Percentiles rank a stretch among this genome's conserved stretches.
phyloP scores from a whole-genome alignment of 2,888 invertebrate genomes.

The Steinernema carpocapsae region DNA sequence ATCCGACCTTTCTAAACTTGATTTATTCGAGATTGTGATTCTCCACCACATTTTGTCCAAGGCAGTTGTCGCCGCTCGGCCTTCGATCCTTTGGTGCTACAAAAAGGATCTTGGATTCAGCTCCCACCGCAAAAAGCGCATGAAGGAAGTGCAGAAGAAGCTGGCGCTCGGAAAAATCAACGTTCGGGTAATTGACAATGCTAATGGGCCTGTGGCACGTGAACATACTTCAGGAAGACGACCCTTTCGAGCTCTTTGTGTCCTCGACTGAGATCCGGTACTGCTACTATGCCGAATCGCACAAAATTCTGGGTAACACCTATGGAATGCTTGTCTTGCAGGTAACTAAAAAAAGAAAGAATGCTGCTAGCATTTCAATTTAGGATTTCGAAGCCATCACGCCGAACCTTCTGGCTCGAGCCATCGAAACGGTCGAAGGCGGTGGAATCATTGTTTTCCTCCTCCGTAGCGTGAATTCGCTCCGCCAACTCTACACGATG shows the following conservation, averaged over 20 bases:
- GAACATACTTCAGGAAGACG: conserved; percentile 81
- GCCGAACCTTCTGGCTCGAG: conserved; percentile 92
- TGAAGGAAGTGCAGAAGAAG: conserved; percentile 82
- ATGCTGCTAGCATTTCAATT: conserved; percentile 33
- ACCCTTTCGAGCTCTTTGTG: conserved; percentile 93
- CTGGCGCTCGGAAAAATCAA: conserved; percentile 76
- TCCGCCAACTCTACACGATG: conserved; percentile 92
- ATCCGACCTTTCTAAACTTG: conserved; percentile 30
- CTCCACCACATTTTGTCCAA: conserved; percentile 96
- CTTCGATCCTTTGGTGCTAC: conserved; percentile 96
- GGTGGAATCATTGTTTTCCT: conserved; percentile 86
- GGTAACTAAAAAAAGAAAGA: conserved; percentile 71
- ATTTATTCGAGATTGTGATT: conserved; percentile 81
- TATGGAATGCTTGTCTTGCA: conserved; percentile 93
- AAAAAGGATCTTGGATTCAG: conserved; percentile 89
- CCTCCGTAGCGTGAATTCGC: conserved; percentile 82
- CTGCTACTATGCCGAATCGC: conserved; percentile 95
- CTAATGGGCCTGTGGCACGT: too few species aligned
- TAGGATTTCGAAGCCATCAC: conserved; percentile 96
- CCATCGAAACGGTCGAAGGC: conserved; percentile 96
- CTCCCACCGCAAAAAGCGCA: conserved; percentile 89
- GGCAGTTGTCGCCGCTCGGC: conserved; percentile 87
- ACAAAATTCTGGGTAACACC: conserved; percentile 95
- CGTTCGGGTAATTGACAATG: conserved; percentile 45
- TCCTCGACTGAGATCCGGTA: conserved; percentile 95